Evolutionary conservation across 2,888 invertebrate genomes (phyloP).

Genomic region (Orchesella flavescens): DNA sequence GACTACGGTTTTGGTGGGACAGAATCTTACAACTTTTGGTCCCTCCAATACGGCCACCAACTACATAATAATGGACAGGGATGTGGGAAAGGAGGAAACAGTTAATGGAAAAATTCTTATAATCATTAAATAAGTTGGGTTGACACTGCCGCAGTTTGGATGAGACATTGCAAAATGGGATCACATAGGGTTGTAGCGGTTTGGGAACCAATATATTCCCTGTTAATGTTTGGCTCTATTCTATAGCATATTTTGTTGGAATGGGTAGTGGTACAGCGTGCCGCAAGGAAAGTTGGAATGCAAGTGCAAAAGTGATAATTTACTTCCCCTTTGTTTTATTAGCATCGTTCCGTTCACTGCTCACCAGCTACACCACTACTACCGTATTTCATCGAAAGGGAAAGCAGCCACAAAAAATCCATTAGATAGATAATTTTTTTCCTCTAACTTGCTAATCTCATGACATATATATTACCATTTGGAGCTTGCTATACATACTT

Average conservation of each 20-base stretch:
- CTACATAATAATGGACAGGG: no score
- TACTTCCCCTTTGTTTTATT: constrained; percentile 41
- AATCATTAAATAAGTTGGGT: no score
- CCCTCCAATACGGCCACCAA: no score
- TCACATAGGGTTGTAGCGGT: no score
- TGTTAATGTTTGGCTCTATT: no score
- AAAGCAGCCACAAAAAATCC: constrained; percentile 49
- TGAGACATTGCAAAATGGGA: no score
- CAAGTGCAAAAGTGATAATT: not conserved
- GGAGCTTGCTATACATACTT: constrained; percentile 11
- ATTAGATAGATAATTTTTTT: constrained; percentile 50
- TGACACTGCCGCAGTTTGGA: no score
- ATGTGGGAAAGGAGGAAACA: no score
- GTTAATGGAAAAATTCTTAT: no score
- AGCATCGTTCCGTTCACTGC: constrained; percentile 28
- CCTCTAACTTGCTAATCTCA: constrained; percentile 38
- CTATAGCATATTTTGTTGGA: not conserved
- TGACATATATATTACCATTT: constrained; percentile 5
- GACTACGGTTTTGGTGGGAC: no score
- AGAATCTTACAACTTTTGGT: no score
- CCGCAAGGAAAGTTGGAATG: constrained; percentile 28
- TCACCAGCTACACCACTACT: not conserved
- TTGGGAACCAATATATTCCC: no score
- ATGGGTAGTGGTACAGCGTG: constrained; percentile 20
- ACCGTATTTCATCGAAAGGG: not conserved